phyloP scores from a whole-genome alignment of 1,140 invertebrate species.

The Drosophila bocqueti region DNA sequence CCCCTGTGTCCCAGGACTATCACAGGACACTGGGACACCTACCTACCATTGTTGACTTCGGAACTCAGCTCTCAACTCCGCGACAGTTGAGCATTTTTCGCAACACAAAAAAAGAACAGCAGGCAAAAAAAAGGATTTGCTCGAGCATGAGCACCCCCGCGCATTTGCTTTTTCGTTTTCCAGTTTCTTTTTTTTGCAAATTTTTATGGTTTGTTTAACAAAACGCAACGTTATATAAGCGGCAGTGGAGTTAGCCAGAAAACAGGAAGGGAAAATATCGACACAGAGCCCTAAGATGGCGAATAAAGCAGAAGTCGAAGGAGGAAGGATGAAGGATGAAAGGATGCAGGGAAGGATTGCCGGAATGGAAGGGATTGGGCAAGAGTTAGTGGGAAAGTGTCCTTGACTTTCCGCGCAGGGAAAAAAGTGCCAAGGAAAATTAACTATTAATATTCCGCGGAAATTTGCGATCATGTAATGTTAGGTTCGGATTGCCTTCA shows the following conservation, averaged over 20 bases:
- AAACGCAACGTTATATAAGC: slow-evolving; percentile 75
- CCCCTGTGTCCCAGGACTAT: slow-evolving; percentile 4
- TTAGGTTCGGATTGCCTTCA: slow-evolving; percentile 12
- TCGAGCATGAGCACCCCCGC: slow-evolving; percentile 65
- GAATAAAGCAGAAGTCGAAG: slow-evolving; percentile 5
- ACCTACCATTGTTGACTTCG: slow-evolving; percentile 51
- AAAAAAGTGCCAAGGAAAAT: slow-evolving; percentile 8
- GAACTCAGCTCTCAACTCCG: slow-evolving; percentile 47
- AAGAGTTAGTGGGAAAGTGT: slow-evolving; percentile 50
- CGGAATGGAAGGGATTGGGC: slow-evolving; percentile 30
- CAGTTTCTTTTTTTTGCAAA: slow-evolving; percentile 63
- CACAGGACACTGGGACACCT: slow-evolving; percentile 33
- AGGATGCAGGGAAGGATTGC: slow-evolving; percentile 27
- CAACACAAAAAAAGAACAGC: slow-evolving; percentile 32
- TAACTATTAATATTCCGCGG: slow-evolving; percentile 36
- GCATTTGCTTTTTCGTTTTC: slow-evolving; percentile 19
- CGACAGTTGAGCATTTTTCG: slow-evolving; percentile 45
- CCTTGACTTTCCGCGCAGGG: slow-evolving; percentile 26
- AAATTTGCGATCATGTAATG: slow-evolving; percentile 38
- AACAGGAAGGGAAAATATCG: slow-evolving; percentile 40
- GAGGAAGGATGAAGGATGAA: neutral
- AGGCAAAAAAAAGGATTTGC: slow-evolving; percentile 61
- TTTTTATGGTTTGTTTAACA: slow-evolving; percentile 83
- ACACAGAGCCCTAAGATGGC: slow-evolving; percentile 11
- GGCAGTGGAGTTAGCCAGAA: slow-evolving; percentile 50